These are phyloP conservation scores for Salvator merianae DNA, from an alignment of 2,113 vertebrate genomes.

Conservation along the genomic window DNA sequence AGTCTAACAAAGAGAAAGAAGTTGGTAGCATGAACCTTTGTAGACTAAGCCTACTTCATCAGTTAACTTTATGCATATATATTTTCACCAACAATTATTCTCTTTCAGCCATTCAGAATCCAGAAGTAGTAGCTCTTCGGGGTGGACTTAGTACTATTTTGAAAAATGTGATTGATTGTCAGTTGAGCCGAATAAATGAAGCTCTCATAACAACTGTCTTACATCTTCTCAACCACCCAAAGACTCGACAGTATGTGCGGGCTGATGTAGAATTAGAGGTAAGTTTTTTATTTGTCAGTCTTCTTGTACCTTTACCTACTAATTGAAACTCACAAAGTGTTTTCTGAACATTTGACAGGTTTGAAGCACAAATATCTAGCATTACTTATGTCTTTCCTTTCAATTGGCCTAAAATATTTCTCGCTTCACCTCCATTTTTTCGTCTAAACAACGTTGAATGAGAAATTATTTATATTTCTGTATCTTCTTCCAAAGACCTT, in stretches of 20 bases:
- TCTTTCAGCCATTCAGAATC: constrained; percentile 92
- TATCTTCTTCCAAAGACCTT: too few species aligned
- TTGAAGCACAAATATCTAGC: neutral
- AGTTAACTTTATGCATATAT: too few species aligned
- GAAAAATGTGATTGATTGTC: constrained; percentile 97
- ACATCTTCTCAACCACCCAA: constrained; percentile 97
- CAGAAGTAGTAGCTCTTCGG: constrained; percentile 93
- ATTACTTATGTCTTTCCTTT: too few species aligned
- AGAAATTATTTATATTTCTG: too few species aligned
- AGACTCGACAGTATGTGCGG: constrained; percentile 93
- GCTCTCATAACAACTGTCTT: constrained; percentile 97
- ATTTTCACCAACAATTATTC: neutral
- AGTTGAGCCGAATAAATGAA: constrained; percentile 97
- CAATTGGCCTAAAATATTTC: too few species aligned
- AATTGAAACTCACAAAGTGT: neutral
- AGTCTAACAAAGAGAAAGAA: too few species aligned
- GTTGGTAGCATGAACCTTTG: too few species aligned
- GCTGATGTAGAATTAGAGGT: constrained; percentile 97
- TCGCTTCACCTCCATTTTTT: too few species aligned
- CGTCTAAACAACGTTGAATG: too few species aligned
- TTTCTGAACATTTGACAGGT: neutral
- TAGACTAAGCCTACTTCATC: too few species aligned
- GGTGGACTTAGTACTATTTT: constrained; percentile 96
- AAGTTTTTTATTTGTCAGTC: constrained; percentile 40
- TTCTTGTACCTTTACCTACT: neutral